These are phyloP conservation scores for Erynnis tages DNA, from an alignment of 2,888 invertebrate genomes.

Conservation along the genomic window DNA sequence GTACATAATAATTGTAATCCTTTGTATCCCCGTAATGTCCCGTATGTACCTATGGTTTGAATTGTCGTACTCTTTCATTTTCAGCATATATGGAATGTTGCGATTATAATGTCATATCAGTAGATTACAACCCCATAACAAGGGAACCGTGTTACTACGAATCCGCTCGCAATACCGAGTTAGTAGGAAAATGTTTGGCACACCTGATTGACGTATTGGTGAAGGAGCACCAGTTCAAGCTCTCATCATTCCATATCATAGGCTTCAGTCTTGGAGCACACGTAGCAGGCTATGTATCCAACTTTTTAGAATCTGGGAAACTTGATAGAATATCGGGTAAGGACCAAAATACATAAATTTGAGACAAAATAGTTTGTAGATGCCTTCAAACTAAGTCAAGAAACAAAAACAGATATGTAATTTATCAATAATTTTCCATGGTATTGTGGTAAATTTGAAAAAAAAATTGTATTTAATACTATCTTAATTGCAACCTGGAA, in stretches of 20 bases:
- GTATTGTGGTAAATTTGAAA: no score
- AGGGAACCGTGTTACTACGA: slow-evolving; percentile 81
- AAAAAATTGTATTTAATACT: no score
- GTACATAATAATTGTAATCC: no score
- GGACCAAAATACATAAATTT: no score
- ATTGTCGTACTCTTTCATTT: no score
- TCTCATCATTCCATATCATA: slow-evolving; percentile 80
- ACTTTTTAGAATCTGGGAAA: slow-evolving; percentile 64
- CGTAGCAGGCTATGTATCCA: slow-evolving; percentile 75
- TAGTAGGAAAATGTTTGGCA: slow-evolving; percentile 83
- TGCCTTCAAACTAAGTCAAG: no score
- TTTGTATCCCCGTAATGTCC: no score
- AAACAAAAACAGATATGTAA: no score
- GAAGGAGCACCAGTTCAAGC: slow-evolving; percentile 51
- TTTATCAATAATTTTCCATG: no score
- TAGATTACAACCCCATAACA: slow-evolving; percentile 83
- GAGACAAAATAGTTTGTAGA: no score
- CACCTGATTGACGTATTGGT: slow-evolving; percentile 80
- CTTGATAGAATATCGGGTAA: slow-evolving; percentile 81
- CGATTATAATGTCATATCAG: slow-evolving; percentile 82
- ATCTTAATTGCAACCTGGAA: no score
- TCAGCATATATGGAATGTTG: slow-evolving; percentile 77
- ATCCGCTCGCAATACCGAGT: slow-evolving; percentile 79
- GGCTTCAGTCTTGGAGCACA: slow-evolving; percentile 86
- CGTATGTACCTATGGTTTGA: no score